Conservation (phyloP, 2,113 vertebrate species). For the Mastomys natalensis region DNA sequence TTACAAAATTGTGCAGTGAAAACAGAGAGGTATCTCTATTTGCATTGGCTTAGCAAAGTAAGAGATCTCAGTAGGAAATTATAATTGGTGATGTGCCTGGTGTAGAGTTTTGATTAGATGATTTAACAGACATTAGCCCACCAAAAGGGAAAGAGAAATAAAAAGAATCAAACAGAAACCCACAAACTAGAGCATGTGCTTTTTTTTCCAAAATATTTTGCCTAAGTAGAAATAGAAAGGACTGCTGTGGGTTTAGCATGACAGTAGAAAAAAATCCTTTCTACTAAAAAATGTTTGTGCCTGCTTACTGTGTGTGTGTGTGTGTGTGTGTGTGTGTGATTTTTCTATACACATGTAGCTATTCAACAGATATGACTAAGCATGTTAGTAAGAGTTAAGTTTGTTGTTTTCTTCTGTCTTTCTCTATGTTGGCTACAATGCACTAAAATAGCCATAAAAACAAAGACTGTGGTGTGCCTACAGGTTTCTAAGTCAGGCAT, state of each 20-base stretch:
- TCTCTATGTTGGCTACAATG: slow-evolving; percentile 4
- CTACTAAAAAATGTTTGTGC: not conserved
- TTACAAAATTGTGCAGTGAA: slow-evolving; percentile 9
- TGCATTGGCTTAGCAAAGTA: slow-evolving; percentile 34
- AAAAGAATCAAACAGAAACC: not conserved
- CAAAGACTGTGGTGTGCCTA: not conserved
- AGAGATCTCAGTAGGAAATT: not conserved
- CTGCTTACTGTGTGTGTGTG: not conserved
- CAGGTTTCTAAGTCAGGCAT: not conserved
- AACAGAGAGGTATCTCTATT: not conserved
- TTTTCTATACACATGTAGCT: not conserved
- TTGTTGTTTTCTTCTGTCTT: not conserved
- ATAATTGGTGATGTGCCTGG: not conserved
- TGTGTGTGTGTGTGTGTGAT: too few relatives aligned
- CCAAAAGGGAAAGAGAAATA: not conserved
- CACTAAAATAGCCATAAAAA: not conserved
- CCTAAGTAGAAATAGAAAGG: slow-evolving; percentile 29
- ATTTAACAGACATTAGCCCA: not conserved
- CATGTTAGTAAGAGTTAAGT: not conserved
- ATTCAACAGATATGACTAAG: not conserved
- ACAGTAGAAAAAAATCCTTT: not conserved
- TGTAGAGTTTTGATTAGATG: not conserved
- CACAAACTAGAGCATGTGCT: not conserved
- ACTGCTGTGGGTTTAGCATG: not conserved
- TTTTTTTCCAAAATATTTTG: not conserved